These are phyloP conservation scores for Drosophila monieri DNA, from an alignment of 2,888 invertebrate genomes.

Conservation along the genomic window DNA sequence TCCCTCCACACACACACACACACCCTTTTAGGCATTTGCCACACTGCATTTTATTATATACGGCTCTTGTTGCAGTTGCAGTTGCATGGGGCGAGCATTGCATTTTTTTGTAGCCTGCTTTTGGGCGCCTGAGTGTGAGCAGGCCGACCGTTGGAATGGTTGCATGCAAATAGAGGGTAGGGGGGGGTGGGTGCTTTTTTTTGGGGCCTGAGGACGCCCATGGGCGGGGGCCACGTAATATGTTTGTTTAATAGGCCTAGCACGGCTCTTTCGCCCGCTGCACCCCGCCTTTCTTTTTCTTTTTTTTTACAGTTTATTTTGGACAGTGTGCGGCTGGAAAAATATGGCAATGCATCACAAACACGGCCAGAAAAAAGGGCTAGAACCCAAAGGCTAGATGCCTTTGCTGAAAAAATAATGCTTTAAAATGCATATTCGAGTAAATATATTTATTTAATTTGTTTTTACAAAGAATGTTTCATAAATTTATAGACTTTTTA, in stretches of 20 bases:
- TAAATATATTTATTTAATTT: background rate
- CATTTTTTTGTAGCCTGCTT: conserved; percentile 38
- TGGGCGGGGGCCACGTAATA: conserved; percentile 60
- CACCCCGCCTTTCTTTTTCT: background rate
- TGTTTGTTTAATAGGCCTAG: conserved; percentile 77
- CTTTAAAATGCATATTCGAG: background rate
- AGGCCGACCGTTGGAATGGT: conserved; percentile 38
- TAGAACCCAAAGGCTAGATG: background rate
- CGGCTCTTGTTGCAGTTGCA: conserved; percentile 3
- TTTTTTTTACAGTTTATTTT: background rate
- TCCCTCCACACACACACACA: conserved; percentile 23
- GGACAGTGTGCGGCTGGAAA: background rate
- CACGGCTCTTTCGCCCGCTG: background rate
- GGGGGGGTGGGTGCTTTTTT: background rate
- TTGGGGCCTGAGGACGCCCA: conserved; percentile 3
- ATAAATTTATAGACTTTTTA: too few species aligned
- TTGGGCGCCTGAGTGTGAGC: conserved; percentile 54
- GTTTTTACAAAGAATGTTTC: background rate
- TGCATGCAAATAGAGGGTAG: background rate
- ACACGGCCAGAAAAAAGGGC: conserved; percentile 1
- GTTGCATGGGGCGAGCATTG: background rate
- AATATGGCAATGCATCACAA: background rate
- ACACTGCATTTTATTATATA: conserved; percentile 4
- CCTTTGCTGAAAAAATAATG: background rate
- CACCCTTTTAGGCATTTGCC: conserved; percentile 4